Percentiles rank a stretch among this genome's conserved stretches.
phyloP scores from a whole-genome alignment of 2,797 vertebrate species.

The Natrix natrix region DNA sequence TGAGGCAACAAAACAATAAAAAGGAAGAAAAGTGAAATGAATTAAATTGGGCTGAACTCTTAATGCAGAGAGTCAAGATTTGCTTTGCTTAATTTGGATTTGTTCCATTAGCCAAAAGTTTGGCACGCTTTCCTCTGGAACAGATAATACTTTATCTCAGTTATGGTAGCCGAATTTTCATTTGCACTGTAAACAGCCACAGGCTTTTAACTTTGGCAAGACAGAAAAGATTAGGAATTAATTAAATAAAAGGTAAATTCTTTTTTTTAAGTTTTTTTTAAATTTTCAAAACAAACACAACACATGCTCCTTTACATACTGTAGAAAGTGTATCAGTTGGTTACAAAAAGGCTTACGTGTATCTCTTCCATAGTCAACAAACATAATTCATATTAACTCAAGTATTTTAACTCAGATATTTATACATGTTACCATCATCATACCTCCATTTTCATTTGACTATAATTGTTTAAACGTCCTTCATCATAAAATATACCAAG shows the following conservation, averaged over 20 bases:
- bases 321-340: no score
- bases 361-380: no score
- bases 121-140: not conserved
- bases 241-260: not conserved
- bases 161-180: not conserved
- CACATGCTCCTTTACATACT: no score
- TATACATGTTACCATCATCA: no score
- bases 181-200: not conserved
- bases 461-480: no score
- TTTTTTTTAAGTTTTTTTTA: no score
- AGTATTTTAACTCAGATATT: no score
- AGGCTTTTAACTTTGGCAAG: not conserved
- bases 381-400: no score
- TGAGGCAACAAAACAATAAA: not conserved
- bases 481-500: no score
- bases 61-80: not conserved
- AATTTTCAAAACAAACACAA: no score
- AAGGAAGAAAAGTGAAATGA: not conserved
- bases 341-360: no score
- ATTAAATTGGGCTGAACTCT: not conserved
- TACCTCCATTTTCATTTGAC: no score
- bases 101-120: not conserved
- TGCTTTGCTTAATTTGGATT: not conserved
- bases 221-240: not conserved
- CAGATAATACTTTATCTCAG: not conserved